Evolutionary conservation across 2,113 vertebrate genomes (phyloP).

Genomic region (Ophthalmolycus amberensis): DNA sequence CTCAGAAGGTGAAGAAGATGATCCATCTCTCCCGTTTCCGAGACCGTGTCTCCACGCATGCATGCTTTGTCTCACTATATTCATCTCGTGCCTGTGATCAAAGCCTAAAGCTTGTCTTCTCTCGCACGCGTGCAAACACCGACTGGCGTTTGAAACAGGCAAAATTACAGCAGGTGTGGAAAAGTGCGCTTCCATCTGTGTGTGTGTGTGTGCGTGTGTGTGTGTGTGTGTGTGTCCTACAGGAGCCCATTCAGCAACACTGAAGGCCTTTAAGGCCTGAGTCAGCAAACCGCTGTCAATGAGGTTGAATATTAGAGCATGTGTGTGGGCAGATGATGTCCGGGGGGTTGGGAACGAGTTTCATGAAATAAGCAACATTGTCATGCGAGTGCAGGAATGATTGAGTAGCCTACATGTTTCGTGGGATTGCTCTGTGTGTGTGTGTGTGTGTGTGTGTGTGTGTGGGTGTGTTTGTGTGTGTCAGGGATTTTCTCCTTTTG

Average conservation of each 20-base stretch:
- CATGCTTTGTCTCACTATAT: conserved; percentile 18
- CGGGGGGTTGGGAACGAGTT: neutral
- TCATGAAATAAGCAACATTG: conserved; percentile 64
- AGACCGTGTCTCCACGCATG: neutral
- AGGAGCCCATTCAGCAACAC: conserved; percentile 65
- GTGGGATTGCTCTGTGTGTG: neutral
- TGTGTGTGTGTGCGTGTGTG: neutral
- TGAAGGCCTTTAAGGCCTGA: conserved; percentile 61
- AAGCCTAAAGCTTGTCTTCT: conserved; percentile 28
- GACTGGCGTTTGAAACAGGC: neutral
- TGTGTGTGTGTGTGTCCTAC: conserved; percentile 23
- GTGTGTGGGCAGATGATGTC: conserved; percentile 36
- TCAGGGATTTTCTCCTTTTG: conserved; percentile 29
- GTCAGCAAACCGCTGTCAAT: conserved; percentile 69
- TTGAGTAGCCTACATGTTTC: conserved; percentile 24
- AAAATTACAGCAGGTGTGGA: conserved; percentile 10
- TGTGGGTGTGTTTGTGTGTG: neutral
- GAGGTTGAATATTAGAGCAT: conserved; percentile 58
- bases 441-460: neutral
- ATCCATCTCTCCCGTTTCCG: neutral
- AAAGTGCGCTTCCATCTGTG: neutral
- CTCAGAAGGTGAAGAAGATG: neutral
- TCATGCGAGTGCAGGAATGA: conserved; percentile 52
- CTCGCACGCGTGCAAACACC: conserved; percentile 21
- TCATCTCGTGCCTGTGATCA: conserved; percentile 43